Evolutionary conservation across 2,113 vertebrate genomes (phyloP).

Genomic region (Hemichromis elongatus): DNA sequence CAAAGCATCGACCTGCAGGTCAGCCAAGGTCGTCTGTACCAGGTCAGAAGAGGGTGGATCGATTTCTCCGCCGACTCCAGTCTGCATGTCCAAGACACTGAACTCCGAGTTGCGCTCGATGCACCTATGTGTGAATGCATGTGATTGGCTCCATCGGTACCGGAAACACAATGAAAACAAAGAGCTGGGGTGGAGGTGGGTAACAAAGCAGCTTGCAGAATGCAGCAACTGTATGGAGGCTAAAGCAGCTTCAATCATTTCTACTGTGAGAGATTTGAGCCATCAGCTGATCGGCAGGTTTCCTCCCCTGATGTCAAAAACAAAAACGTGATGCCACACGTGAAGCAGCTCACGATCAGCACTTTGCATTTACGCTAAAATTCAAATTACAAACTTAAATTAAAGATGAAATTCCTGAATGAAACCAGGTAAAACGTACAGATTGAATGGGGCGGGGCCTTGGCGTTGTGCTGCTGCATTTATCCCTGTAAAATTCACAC

Average conservation of each 20-base stretch:
- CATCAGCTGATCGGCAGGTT: neutral
- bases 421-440: neutral
- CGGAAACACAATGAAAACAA: rapidly evolving
- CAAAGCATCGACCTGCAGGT: neutral
- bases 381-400: neutral
- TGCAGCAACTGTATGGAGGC: neutral
- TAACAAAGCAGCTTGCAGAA: neutral
- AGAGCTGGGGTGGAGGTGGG: neutral
- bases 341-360: neutral
- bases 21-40: neutral
- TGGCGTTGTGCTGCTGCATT: neutral
- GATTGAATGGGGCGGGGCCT: too few species aligned
- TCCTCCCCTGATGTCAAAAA: neutral
- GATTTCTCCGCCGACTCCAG: neutral
- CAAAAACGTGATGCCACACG: rapidly evolving
- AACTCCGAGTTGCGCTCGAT: neutral
- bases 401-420: neutral
- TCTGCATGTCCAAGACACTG: neutral
- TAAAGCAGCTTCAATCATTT: neutral
- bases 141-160: neutral
- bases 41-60: neutral
- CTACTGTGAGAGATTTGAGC: neutral
- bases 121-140: rapidly evolving
- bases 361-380: neutral
- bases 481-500: neutral